phyloP scores from a whole-genome alignment of 2,797 vertebrate genomes.

The Molossus molossus region DNA sequence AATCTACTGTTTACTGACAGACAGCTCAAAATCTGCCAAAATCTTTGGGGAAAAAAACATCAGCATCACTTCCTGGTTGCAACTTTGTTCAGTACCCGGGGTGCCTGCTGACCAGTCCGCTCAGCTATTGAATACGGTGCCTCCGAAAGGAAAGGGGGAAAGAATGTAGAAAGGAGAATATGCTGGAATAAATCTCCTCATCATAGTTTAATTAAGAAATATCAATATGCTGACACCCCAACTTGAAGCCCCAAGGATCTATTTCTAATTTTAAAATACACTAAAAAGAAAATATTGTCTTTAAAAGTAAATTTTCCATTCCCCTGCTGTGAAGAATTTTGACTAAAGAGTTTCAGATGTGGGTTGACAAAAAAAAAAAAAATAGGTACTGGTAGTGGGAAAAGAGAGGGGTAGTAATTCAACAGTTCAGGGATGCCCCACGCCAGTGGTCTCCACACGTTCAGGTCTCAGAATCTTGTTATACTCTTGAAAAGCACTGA shows the following conservation, averaged over 20 bases:
- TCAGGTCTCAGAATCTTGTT: background rate
- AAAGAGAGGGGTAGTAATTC: conserved; percentile 20
- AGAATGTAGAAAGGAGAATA: background rate
- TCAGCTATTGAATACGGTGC: conserved; percentile 79
- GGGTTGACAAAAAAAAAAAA: background rate
- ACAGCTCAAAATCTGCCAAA: conserved; percentile 88
- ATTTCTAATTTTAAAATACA: conserved; percentile 60
- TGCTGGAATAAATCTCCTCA: conserved; percentile 41
- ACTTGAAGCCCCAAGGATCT: conserved; percentile 18
- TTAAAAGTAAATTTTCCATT: conserved; percentile 44
- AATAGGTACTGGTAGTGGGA: background rate
- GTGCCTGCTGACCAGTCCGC: conserved; percentile 28
- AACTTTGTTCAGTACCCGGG: conserved; percentile 76
- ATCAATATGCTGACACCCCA: conserved; percentile 27
- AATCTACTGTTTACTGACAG: conserved; percentile 84
- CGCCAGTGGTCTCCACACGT: background rate
- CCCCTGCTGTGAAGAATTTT: conserved; percentile 85
- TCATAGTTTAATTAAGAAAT: conserved; percentile 64
- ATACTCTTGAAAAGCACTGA: background rate
- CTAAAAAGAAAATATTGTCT: background rate
- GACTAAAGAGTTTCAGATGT: conserved; percentile 88
- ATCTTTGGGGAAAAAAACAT: conserved; percentile 66
- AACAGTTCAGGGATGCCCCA: background rate
- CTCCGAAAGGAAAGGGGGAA: background rate
- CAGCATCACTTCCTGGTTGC: conserved; percentile 72